phyloP scores from a whole-genome alignment of 2,797 vertebrate species.

The Chrosomus eos region DNA sequence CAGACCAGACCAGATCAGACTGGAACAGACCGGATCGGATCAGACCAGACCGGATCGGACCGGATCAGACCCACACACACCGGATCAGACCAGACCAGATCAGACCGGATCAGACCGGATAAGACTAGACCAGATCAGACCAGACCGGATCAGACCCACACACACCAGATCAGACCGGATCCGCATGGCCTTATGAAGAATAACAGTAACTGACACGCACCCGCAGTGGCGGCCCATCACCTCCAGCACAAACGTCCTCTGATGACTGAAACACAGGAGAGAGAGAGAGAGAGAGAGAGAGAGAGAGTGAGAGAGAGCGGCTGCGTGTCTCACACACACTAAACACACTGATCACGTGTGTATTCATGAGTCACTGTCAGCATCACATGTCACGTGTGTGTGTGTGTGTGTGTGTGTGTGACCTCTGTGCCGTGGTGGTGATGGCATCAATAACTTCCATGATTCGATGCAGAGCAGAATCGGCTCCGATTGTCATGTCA shows the following conservation, averaged over 20 bases:
- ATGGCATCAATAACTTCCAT: conserved; percentile 95
- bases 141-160: too few species aligned
- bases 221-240: conserved; percentile 97
- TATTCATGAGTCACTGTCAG: neutral
- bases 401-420: neutral
- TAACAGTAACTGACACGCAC: conserved; percentile 72
- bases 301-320: too few species aligned
- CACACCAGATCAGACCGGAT: too few species aligned
- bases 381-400: too few species aligned
- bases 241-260: conserved; percentile 93
- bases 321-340: too few species aligned
- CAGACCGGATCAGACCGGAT: neutral
- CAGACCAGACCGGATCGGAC: too few species aligned
- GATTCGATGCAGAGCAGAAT: conserved; percentile 93
- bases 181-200: neutral
- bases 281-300: neutral
- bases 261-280: conserved; percentile 81
- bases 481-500: conserved; percentile 96
- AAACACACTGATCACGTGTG: too few species aligned
- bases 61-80: neutral
- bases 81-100: neutral
- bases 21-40: too few species aligned
- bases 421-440: conserved; percentile 94
- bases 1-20: too few species aligned
- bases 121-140: too few species aligned